Base-by-base conservation (phyloP, 2,113 vertebrate species). In the Barbus barbus region DNA sequence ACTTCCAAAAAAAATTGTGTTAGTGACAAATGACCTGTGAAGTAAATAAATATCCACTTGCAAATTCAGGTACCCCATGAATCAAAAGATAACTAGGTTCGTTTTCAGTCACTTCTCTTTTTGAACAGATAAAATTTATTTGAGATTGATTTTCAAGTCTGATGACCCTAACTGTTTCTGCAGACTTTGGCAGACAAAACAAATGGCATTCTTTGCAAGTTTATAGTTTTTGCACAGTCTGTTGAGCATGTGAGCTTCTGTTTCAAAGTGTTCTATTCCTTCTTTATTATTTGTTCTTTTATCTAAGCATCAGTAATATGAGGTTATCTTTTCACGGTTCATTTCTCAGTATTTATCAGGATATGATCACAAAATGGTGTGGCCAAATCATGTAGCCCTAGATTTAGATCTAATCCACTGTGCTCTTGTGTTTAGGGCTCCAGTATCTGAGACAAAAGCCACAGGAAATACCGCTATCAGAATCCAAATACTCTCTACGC, bases 371-470 rank as follows among this genome's bases (percentile, higher is more conserved):
- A 33, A 9, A 20, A 69, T n/a, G 18, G 9, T 26, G 41, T 16
- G 12, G 38, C 69, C 71, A 26, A 73, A 26, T 73, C 13, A 26
- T 16, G 38, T 44, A 26, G 71, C 38, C n/a, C 38, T 46, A 31
- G 11, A 69, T 13, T 56, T 71, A 12, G 4, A 33, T 16, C 75
- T 78, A 36, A 78, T 60, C 12, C 28, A 3, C 9, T 58, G n/a
- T 74, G 53, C 12, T 74, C 24, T 65, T 87, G 9, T 26, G 74
- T 87, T 69, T 80, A 99, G 97, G 97, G 41, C 94, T 98, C 26
- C 97, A 98, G 88, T 96, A 97, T 81, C 92, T 99, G 73, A 97
- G 96, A 86, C 96, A 97, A 90, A 98, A 95, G 83, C 95, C 96
- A 0, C 92, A 91, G 5, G 95, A 94, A 69, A 89, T 87, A 18